A percentile compares a stretch with the other conserved stretches of the same genome.
These are phyloP conservation scores for Dioctria linearis DNA, from an alignment of 2,888 invertebrate genomes.

Conservation along the genomic window DNA sequence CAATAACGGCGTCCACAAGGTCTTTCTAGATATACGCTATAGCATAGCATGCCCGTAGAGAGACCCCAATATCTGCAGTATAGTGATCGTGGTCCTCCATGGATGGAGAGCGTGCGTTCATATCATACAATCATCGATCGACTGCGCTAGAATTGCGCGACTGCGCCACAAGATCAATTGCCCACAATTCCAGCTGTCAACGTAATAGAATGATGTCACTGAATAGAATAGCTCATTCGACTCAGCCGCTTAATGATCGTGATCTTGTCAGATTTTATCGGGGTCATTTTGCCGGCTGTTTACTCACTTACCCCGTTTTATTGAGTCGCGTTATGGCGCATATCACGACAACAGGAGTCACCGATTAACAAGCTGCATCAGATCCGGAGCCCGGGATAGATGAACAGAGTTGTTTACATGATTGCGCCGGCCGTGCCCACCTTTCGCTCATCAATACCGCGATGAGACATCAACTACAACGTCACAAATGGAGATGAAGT, in stretches of 20 bases:
- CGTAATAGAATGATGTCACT: slow-evolving; percentile 28
- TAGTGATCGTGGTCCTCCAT: slow-evolving; percentile 1
- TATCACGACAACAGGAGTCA: neutral
- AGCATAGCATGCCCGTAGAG: too few species aligned
- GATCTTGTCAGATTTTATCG: slow-evolving; percentile 35
- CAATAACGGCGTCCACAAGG: slow-evolving; percentile 1
- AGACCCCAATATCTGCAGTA: neutral
- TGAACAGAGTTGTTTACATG: slow-evolving; percentile 25
- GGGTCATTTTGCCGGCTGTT: slow-evolving; percentile 15
- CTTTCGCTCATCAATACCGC: slow-evolving; percentile 11
- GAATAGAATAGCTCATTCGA: slow-evolving; percentile 25
- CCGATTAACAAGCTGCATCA: neutral
- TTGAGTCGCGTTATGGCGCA: neutral
- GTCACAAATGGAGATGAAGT: slow-evolving; percentile 33
- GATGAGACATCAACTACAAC: slow-evolving; percentile 28
- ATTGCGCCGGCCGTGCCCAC: slow-evolving; percentile 8
- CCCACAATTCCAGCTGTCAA: neutral
- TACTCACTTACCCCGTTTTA: slow-evolving; percentile 2
- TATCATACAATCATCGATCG: neutral
- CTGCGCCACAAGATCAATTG: slow-evolving; percentile 2
- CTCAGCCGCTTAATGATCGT: slow-evolving; percentile 2
- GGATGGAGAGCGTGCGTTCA: neutral
- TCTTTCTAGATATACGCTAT: neutral
- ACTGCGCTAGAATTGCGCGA: neutral
- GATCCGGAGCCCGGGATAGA: neutral